Base-by-base conservation (phyloP, 2,113 vertebrate species). In the Dinomys branickii region DNA sequence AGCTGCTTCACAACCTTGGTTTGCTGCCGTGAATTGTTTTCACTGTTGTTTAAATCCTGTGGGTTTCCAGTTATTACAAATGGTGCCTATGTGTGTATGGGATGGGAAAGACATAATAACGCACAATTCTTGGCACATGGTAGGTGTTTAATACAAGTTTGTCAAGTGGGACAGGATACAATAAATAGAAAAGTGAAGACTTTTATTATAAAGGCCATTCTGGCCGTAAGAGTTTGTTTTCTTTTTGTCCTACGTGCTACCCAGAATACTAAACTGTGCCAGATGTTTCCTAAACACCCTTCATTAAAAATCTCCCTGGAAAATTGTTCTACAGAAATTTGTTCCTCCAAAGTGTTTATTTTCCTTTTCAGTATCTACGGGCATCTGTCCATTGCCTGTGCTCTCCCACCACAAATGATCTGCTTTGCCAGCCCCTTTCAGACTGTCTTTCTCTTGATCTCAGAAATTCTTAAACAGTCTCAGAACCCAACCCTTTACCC, bases 231-330 rank as follows among this genome's bases (percentile, higher is more conserved):
- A 91, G 91, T 17, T 14, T 82, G 20, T 75, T 26, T 38, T 69
- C 89, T 19, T 96, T 90, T 16, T 96, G 90, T 95, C 3, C 26
- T 61, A 91, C 93, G 50, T 63, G 71, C 41, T 88, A 59, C 56
- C 81, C 80, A 95, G 75, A 95, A 90, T 80, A 82, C 73, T 86
- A 85, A 69, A 75, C 44, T 75, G 26, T 38, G 69, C 22, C 17
- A 73, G 83, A 81, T 82, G 69, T 93, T 97, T 97, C 77, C 63
- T 81, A 93, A 95, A 96, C 86, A 93, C 58, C 75, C 59, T 91
- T 95, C n/a, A 22, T 93, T 54, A 91, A 96, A 96, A 97, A 94
- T 83, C 38, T 33, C 82, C 56, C 65, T 91, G 84, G n/a, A 41
- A 88, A 77, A 63, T 58, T 59, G 95, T 75, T 87, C 94, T 92